Evolutionary conservation across 2,888 invertebrate species (phyloP).

Genomic region (Pachymerium ferrugineum): DNA sequence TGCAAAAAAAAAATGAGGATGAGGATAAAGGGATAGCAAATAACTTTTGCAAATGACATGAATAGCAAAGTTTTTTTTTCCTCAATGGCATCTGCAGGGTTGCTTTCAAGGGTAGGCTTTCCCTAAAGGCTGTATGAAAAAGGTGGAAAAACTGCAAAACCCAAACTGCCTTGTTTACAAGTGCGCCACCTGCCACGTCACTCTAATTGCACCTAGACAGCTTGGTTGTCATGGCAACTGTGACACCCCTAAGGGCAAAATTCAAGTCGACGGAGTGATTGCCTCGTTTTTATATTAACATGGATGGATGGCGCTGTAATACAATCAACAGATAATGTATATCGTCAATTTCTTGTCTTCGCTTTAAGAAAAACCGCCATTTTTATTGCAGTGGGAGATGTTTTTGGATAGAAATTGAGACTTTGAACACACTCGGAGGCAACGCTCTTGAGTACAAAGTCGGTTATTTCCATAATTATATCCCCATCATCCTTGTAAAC

Average conservation of each 20-base stretch:
- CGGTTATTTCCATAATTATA: constrained; percentile 5
- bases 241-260: constrained; percentile 17
- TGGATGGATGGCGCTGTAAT: constrained; percentile 1
- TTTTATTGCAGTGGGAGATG: too few species aligned
- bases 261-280: constrained; percentile 19
- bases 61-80: background rate
- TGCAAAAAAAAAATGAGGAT: background rate
- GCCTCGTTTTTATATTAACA: constrained; percentile 24
- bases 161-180: constrained; percentile 27
- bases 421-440: too few species aligned
- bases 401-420: too few species aligned
- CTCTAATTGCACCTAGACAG: constrained; percentile 27
- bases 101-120: constrained; percentile 25
- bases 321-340: constrained; percentile 12
- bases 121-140: constrained; percentile 3
- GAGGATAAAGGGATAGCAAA: background rate
- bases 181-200: constrained; percentile 27
- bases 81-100: background rate
- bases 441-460: background rate
- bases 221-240: constrained; percentile 6
- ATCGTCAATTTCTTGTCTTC: background rate
- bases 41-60: constrained; percentile 23
- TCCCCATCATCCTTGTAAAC: background rate
- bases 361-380: too few species aligned
- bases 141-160: constrained; percentile 15